Base-by-base conservation (phyloP, 23 tunicate species). In the Botrylloides violaceus region DNA sequence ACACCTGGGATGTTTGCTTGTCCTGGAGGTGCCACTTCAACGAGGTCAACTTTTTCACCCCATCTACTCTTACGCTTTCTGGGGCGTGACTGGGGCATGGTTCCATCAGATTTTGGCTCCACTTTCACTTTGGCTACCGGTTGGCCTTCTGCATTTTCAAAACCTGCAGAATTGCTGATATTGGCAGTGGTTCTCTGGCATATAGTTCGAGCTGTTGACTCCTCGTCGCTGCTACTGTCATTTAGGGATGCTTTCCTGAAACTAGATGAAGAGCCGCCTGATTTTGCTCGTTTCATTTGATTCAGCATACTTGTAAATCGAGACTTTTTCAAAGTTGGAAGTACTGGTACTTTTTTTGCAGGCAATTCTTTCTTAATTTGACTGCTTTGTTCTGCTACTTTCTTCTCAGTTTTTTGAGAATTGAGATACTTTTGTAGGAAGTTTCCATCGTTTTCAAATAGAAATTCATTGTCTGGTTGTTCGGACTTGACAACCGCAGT, bases 11-110 rank as follows among this genome's bases (percentile, higher is more conserved):
- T 74, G 25, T 63, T 53, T 18, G 90, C 97, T 38, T 82, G 28
- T 15, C 97, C 97, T 29, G 90, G 90, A 47, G 97, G 97, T 3
- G 97, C 97, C 58, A 88, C 72, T 0, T 81, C 88, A 35, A 76
- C 74, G 7, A 81, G 58, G 50, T 90, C 97, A 2, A 83, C 82
- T 83, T 90, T 90, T 29, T 90, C 97, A 47, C 97, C 97, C 97
- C 97, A 90, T 49, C 97, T 62, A 75, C 85, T 90, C 63, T 88
- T 88, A 32, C 61, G 57, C 50, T 70, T 79, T 49, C 66, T 79
- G 36, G 50, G 73, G 61, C 63, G 71, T 34, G 84, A 64, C 34
- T 53, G 72, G 53, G 61, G 37, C 30, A 55, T 47, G 2, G 18
- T 26, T 1, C 20, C 23, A 4, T 34, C 43, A 2, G 49, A 3